Conservation (phyloP, 2,113 vertebrate species). For the Brachyhypopomus gauderio region DNA sequence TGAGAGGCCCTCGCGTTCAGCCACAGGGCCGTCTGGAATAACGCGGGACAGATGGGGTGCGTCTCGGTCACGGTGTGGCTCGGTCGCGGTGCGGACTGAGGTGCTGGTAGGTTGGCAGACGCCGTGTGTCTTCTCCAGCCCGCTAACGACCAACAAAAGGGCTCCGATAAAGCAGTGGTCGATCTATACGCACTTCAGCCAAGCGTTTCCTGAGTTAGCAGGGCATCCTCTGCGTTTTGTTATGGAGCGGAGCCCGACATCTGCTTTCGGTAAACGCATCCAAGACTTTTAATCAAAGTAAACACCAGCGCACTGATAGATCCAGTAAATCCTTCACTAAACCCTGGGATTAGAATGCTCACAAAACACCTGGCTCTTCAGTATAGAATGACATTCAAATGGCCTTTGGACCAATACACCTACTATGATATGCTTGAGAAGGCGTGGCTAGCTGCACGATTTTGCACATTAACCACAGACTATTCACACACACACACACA, state of each 20-base stretch:
- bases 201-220: conserved; percentile 40
- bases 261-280: conserved; percentile 27
- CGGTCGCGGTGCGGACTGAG: too few relatives aligned
- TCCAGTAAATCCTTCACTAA: conserved; percentile 33
- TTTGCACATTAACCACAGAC: background rate
- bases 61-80: conserved; percentile 21
- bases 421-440: conserved; percentile 41
- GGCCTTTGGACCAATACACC: conserved; percentile 25
- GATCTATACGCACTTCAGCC: conserved; percentile 37
- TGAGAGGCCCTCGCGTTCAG: conserved; percentile 28
- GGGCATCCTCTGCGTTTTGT: conserved; percentile 40
- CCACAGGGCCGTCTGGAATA: conserved; percentile 21
- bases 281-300: conserved; percentile 51
- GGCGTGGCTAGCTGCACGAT: conserved; percentile 7
- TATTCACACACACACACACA: background rate
- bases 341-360: conserved; percentile 38
- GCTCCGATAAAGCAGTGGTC: conserved; percentile 16
- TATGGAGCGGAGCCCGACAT: conserved; percentile 25
- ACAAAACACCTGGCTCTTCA: conserved; percentile 33
- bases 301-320: conserved; percentile 41
- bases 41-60: background rate
- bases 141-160: conserved; percentile 35
- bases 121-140: conserved; percentile 35
- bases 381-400: conserved; percentile 33
- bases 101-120: conserved; percentile 21